phyloP scores from a whole-genome alignment of 53 echinoderm and acorn worm genomes.

The Apostichopus leukothele region DNA sequence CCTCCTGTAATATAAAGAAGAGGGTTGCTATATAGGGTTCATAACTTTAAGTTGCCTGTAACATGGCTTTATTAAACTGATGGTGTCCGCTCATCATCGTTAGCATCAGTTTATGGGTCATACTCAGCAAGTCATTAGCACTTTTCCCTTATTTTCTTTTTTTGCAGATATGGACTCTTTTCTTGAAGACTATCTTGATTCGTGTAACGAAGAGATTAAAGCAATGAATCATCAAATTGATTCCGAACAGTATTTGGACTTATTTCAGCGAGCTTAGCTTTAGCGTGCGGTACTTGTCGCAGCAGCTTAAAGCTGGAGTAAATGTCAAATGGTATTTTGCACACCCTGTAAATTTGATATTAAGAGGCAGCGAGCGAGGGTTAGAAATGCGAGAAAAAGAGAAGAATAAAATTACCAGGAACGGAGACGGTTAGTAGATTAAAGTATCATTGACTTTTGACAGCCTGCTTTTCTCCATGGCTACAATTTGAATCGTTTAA shows the following conservation, averaged over 20 bases:
- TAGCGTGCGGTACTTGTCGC: background rate
- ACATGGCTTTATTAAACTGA: too few species aligned
- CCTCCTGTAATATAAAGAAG: too few species aligned
- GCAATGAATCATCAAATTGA: constrained; percentile 72
- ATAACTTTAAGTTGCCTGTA: too few species aligned
- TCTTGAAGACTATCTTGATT: constrained; percentile 66
- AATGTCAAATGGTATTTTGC: constrained; percentile 37
- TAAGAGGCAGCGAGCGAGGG: constrained; percentile 8
- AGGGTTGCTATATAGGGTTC: too few species aligned
- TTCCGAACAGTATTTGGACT: constrained; percentile 67
- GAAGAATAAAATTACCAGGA: too few species aligned
- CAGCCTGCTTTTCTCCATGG: constrained; percentile 1
- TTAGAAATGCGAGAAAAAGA: background rate
- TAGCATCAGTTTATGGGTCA: too few species aligned
- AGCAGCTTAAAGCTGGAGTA: constrained; percentile 21
- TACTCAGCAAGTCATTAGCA: background rate
- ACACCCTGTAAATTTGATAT: background rate
- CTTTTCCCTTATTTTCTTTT: background rate
- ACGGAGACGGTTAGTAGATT: background rate
- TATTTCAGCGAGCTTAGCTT: constrained; percentile 57
- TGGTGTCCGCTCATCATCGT: too few species aligned
- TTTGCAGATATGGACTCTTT: constrained; percentile 77
- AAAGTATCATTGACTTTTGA: constrained; percentile 30
- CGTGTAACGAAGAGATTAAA: constrained; percentile 59
- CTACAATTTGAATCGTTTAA: constrained; percentile 29